These are phyloP conservation scores for Dorcus parallelipipedus DNA, from an alignment of 2,888 invertebrate genomes.

Conservation along the genomic window DNA sequence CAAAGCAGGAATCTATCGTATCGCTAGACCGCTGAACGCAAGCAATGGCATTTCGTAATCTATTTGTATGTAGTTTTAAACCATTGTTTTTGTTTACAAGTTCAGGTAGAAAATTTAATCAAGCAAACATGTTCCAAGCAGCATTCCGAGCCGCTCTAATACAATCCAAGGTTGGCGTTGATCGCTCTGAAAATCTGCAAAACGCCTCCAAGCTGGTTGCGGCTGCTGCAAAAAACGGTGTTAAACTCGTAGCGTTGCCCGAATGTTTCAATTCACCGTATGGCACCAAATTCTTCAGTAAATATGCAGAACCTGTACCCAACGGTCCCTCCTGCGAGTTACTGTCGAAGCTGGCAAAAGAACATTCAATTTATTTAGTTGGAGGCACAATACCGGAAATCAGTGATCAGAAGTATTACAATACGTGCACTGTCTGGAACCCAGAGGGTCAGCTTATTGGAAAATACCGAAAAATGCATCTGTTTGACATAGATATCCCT, in stretches of 20 bases:
- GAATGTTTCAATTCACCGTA: conserved; percentile 97
- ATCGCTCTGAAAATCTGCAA: conserved; percentile 72
- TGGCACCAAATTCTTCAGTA: conserved; percentile 77
- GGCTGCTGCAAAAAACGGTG: conserved; percentile 61
- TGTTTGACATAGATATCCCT: conserved; percentile 95
- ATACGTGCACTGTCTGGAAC: conserved; percentile 87
- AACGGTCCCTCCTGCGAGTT: conserved; percentile 69
- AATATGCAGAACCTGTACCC: conserved; percentile 85
- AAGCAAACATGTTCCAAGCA: conserved; percentile 6
- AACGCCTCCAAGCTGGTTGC: conserved; percentile 69
- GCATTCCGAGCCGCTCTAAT: conserved; percentile 64
- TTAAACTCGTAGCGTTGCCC: conserved; percentile 66
- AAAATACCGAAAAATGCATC: conserved; percentile 85
- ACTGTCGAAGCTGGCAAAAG: conserved; percentile 72
- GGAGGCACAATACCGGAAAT: conserved; percentile 90
- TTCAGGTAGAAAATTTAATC: conserved; percentile 4
- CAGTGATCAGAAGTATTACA: conserved; percentile 65
- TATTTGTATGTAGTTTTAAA: background rate
- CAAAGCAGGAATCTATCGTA: too few relatives aligned
- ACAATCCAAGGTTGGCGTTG: conserved; percentile 74
- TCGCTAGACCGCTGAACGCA: too few relatives aligned
- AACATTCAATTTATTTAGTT: conserved; percentile 73
- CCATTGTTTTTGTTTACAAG: background rate
- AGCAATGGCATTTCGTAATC: too few relatives aligned
- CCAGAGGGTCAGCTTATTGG: conserved; percentile 73